phyloP scores from a whole-genome alignment of 2,797 vertebrate species.

The Coregonus suidteri region DNA sequence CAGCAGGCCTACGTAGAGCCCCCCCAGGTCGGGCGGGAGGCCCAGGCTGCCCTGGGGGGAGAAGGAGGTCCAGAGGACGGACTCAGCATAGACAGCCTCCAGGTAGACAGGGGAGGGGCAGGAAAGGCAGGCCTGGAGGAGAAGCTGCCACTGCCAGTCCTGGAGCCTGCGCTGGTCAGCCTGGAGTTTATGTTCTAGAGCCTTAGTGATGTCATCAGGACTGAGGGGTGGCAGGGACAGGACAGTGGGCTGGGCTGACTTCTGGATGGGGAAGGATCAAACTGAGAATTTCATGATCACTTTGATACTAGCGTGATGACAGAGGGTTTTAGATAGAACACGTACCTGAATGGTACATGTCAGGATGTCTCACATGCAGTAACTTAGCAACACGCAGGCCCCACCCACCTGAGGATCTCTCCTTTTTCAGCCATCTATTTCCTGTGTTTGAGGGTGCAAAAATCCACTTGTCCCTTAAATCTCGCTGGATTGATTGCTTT shows the following conservation, averaged over 20 bases:
- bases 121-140: slow-evolving; percentile 62
- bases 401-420: too few species aligned
- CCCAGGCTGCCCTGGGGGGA: slow-evolving; percentile 42
- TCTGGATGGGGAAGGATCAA: slow-evolving; percentile 15
- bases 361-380: too few species aligned
- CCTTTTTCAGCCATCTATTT: too few species aligned
- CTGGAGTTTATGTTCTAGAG: slow-evolving; percentile 48
- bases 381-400: too few species aligned
- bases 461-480: too few species aligned
- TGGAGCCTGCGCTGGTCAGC: slow-evolving; percentile 55
- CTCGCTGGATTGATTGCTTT: too few species aligned
- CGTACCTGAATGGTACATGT: neutral
- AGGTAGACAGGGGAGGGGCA: slow-evolving; percentile 70
- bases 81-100: slow-evolving; percentile 63
- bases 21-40: slow-evolving; percentile 52
- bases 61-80: slow-evolving; percentile 67
- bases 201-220: slow-evolving; percentile 53
- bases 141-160: slow-evolving; percentile 57
- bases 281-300: neutral
- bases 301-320: too few species aligned
- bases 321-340: neutral
- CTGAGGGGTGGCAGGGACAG: slow-evolving; percentile 62
- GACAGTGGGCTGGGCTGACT: slow-evolving; percentile 45
- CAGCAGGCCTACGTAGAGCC: slow-evolving; percentile 60
- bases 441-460: too few species aligned